Conservation (phyloP, 2,113 vertebrate species). For the Crotalus helleri region DNA sequence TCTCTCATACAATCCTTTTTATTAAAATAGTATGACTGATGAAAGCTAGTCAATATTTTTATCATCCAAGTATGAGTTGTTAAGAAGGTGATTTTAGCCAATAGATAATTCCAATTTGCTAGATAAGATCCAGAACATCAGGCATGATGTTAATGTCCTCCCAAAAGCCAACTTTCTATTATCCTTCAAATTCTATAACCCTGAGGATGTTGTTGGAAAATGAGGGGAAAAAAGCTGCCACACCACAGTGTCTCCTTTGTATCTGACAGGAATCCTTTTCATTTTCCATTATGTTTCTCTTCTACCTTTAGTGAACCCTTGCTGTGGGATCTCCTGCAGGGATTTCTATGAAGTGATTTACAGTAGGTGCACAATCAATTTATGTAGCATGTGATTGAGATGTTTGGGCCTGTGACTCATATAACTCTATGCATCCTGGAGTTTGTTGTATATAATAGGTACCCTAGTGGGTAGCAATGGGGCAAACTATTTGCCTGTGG, state of each 20-base stretch:
- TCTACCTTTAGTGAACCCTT: neutral
- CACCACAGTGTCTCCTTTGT: neutral
- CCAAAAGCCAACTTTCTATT: neutral
- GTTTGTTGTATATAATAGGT: neutral
- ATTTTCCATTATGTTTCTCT: neutral
- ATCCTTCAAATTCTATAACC: neutral
- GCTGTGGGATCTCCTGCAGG: neutral
- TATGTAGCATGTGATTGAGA: neutral
- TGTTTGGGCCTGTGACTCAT: neutral
- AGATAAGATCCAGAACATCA: neutral
- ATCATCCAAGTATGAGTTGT: neutral
- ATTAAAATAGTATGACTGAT: neutral
- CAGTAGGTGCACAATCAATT: neutral
- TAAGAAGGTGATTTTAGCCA: neutral
- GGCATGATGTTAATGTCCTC: neutral
- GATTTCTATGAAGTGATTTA: neutral
- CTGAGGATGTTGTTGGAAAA: neutral
- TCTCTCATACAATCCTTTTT: neutral
- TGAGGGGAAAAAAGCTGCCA: neutral
- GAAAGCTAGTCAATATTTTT: neutral
- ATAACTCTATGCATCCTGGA: neutral
- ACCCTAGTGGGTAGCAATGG: neutral
- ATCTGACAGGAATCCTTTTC: neutral
- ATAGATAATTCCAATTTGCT: neutral
- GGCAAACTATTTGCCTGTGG: neutral